Base-by-base conservation (phyloP, 2,888 invertebrate genomes). In the Oscheius myriophilus region DNA sequence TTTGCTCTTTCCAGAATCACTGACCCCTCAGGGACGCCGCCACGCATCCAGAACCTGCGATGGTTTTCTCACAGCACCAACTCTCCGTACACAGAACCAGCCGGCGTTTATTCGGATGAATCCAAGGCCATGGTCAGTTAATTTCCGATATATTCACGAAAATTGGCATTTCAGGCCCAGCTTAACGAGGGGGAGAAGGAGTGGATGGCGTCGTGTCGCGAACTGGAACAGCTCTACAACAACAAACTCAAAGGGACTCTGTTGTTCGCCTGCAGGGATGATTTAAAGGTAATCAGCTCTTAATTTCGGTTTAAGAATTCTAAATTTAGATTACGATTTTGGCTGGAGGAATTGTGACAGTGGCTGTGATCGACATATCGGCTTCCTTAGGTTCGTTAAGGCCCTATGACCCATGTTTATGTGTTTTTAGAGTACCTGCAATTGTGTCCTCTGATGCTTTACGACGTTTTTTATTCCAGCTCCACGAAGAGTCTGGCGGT, bases 271-370 rank as follows among this genome's bases (percentile, higher is more conserved):
- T 52, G 11, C 16, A 33, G 45, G 14, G 53, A 52, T 45, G 52
- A 45, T 41, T 18, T 61, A 46, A 52, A 53, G 45, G 21, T 16
- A 16, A 21, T 59, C 26, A 43, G 16, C 18, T 2, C 18, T 18
- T 1, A 11, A 14, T 18, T 41, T 14, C 14, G 4, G 3, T 42
- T 12, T 21, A 14, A 41, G 12, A 11, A 59, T 18, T 59, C n/a
- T n/a, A n/a, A n/a, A 18, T 45, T 33, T 43, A 59, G 52, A 52
- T 67, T 18, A 61, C 26, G n/a, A 61, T 61, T 3, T n/a, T 67
- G 14, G 67, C 67, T 0, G 67, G 25, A 7, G 67, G 61, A 41
- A 45, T 67, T 12, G 6, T 67, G 16, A 45, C 53, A 12, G 16
- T 67, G 9, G 51, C 39, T 12, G 25, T 61, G 12, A 51, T 67